These are phyloP conservation scores for Andrena bicolor DNA, from an alignment of 2,888 invertebrate genomes.

Conservation along the genomic window DNA sequence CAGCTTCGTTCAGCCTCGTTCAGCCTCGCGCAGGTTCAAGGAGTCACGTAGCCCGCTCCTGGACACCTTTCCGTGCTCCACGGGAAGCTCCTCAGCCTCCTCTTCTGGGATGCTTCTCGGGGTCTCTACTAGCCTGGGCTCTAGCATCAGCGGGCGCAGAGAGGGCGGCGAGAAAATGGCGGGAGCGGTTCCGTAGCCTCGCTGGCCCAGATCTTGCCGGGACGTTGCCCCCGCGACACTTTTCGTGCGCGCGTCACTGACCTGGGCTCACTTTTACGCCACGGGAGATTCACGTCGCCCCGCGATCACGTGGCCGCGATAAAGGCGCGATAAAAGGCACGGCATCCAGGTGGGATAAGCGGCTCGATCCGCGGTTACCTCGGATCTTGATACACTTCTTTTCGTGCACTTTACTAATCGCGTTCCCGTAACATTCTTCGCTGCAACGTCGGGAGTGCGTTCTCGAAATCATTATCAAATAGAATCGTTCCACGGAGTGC, in stretches of 20 bases:
- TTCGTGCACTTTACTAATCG: neutral
- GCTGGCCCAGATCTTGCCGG: slow-evolving; percentile 46
- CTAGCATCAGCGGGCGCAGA: neutral
- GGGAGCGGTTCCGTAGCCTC: slow-evolving; percentile 26
- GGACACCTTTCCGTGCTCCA: neutral
- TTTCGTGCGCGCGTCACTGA: slow-evolving; percentile 65
- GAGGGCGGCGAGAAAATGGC: slow-evolving; percentile 18
- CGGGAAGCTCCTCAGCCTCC: neutral
- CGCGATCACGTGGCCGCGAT: slow-evolving; percentile 48
- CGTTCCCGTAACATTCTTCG: neutral
- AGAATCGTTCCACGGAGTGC: neutral
- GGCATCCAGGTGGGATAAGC: slow-evolving; percentile 20
- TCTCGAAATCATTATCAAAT: neutral
- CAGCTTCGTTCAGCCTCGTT: slow-evolving; percentile 16
- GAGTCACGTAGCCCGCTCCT: neutral
- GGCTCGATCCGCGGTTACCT: neutral
- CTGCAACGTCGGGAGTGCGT: neutral
- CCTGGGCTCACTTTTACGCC: slow-evolving; percentile 59
- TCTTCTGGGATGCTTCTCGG: neutral
- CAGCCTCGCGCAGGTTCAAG: slow-evolving; percentile 7
- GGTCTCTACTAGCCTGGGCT: too few relatives aligned
- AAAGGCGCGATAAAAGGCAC: slow-evolving; percentile 56
- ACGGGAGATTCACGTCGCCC: slow-evolving; percentile 54
- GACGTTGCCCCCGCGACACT: slow-evolving; percentile 55
- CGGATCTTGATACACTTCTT: slow-evolving; percentile 29